Conservation (phyloP, 37 sponge, comb jelly and placozoan genomes). For the Bolinopsis microptera region DNA sequence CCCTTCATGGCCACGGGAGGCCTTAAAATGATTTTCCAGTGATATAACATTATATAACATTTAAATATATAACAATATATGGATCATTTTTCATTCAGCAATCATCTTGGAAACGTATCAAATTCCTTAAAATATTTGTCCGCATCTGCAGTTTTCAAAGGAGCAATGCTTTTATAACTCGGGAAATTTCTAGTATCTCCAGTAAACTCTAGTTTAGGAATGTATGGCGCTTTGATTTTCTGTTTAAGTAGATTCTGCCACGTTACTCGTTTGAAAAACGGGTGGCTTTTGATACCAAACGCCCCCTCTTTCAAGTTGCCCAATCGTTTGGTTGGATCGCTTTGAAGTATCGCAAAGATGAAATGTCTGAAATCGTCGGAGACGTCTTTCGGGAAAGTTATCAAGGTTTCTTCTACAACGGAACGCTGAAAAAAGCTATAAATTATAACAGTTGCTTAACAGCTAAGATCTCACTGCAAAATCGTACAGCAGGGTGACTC, state of each 20-base stretch:
- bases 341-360: not conserved
- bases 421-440: not conserved
- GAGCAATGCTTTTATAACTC: not conserved
- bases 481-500: too few relatives aligned
- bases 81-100: too few relatives aligned
- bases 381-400: slow-evolving; percentile 1
- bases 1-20: too few relatives aligned
- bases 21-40: too few relatives aligned
- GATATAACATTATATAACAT: too few relatives aligned
- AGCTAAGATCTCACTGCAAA: too few relatives aligned
- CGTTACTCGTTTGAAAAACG: not conserved
- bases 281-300: slow-evolving; percentile 44
- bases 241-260: not conserved
- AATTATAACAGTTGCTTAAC: too few relatives aligned
- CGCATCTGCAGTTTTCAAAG: not conserved
- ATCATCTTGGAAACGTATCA: not conserved
- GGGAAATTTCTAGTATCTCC: not conserved
- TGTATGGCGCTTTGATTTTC: slow-evolving; percentile 16
- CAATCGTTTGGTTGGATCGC: slow-evolving; percentile 25
- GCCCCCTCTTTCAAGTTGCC: slow-evolving; percentile 4
- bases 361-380: slow-evolving; percentile 17
- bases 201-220: not conserved
- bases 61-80: too few relatives aligned
- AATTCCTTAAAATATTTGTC: not conserved
- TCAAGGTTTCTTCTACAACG: not conserved